Evolutionary conservation across 1,140 invertebrate species (phyloP).

Genomic region (Trinorchestia longiramus): DNA sequence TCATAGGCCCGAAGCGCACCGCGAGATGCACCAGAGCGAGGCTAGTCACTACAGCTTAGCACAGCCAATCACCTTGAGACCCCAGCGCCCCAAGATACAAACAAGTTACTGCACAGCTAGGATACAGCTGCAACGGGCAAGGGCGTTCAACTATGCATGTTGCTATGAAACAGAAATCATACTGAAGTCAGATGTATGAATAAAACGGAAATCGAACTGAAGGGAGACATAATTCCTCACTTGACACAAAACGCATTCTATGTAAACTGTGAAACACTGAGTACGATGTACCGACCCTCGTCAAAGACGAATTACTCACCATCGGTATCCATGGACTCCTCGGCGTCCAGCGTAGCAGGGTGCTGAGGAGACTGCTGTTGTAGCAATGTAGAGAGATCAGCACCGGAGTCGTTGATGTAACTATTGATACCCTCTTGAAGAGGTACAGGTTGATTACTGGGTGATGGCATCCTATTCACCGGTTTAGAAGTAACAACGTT

Average conservation of each 20-base stretch:
- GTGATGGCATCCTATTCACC: not conserved
- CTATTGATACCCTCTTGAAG: slow-evolving; percentile 45
- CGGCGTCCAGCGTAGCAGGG: slow-evolving; percentile 16
- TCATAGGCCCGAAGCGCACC: not conserved
- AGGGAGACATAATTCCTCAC: no score
- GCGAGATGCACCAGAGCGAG: slow-evolving; percentile 44
- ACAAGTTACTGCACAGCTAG: not conserved
- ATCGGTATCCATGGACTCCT: slow-evolving; percentile 50
- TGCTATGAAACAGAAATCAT: not conserved
- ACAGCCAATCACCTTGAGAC: slow-evolving; percentile 37
- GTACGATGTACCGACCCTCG: not conserved
- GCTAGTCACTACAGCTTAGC: slow-evolving; percentile 26
- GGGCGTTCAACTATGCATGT: slow-evolving; percentile 20
- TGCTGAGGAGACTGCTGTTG: slow-evolving; percentile 8
- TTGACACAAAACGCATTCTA: no score
- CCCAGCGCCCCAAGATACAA: not conserved
- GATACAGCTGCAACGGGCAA: not conserved
- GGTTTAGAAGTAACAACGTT: not conserved
- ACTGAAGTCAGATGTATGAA: not conserved
- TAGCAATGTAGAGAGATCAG: slow-evolving; percentile 3
- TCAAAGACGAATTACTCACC: not conserved
- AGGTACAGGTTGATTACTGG: not conserved
- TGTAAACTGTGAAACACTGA: not conserved
- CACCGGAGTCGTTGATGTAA: slow-evolving; percentile 5
- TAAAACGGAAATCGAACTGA: not conserved